Evolutionary conservation across 2,797 vertebrate genomes (phyloP), one percentile per base, ranked within the genome.

Genomic region (Morelia viridis): DNA sequence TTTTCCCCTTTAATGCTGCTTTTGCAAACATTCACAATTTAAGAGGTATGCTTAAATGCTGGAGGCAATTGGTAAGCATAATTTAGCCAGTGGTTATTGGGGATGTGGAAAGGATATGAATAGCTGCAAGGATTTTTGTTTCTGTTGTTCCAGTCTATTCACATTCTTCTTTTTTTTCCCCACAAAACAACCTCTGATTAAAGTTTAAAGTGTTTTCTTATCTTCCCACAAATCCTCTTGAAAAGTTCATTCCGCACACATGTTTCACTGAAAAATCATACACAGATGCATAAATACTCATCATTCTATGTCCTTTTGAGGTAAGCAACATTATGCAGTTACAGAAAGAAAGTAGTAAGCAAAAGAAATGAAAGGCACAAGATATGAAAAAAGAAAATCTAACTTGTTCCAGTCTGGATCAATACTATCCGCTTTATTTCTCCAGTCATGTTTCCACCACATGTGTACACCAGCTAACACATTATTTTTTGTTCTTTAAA

Each of bases 11-110:
- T 64, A 60, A 26, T 6, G 19, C 76, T 57, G 24, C 71, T 88
- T 92, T 92, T 92, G 60, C 50, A 92, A 89, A 58, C 60, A 92
- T 57, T 84, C 60, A 65, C 28, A 89, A 84, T 85, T 41, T 56
- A 85, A 92, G 87, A 88, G 91, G 41, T 62, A 80, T 62, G 28
- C 13, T 65, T 84, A 89, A 92, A 31, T 84, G 87, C 87, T 65
- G 31, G 87, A 92, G 60, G 60, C 76, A 85, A 92, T 89, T 7
- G 17, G 76, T 26, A 80, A 89, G 91, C 24, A 65, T 89, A 57
- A 89, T 80, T 92, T 89, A 65, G 26, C 87, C 71, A 80, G 71
- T 84, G 60, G 22, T 65, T 64, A 57, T 65, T 87, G 61, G 13
- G 11, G 46, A 65, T 84, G 62, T 13, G 84, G 87, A 92, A 91